These are phyloP conservation scores for Addax nasomaculatus DNA, from an alignment of 2,113 vertebrate genomes.

Conservation along the genomic window DNA sequence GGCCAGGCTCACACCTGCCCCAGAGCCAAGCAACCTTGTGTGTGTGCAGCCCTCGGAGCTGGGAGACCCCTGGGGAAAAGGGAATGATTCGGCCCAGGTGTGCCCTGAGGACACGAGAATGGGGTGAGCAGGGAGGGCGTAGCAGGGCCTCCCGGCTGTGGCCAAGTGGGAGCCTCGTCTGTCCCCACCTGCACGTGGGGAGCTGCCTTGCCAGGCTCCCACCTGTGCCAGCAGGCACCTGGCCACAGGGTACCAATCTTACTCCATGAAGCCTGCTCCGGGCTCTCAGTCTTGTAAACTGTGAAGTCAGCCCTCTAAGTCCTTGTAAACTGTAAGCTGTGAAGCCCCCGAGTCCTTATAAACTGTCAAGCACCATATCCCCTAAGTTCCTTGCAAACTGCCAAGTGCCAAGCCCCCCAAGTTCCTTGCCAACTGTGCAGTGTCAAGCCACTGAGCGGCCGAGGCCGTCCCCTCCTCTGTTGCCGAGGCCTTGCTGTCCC, in stretches of 20 bases:
- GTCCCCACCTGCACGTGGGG: background rate
- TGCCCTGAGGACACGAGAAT: background rate
- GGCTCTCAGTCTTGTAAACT: background rate
- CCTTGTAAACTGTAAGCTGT: background rate
- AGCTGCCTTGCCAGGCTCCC: background rate
- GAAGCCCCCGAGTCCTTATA: background rate
- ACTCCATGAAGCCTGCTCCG: background rate
- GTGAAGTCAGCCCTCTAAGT: background rate
- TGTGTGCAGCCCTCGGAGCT: background rate
- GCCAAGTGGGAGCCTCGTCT: background rate
- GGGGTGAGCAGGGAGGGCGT: rapidly evolving
- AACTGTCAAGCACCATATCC: background rate
- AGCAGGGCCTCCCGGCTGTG: rapidly evolving
- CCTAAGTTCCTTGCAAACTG: background rate
- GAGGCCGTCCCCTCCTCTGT: background rate
- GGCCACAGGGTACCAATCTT: too few relatives aligned
- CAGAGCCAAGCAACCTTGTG: background rate
- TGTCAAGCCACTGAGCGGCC: background rate
- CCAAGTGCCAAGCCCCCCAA: background rate
- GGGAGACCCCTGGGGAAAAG: too few relatives aligned
- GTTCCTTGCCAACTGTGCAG: background rate
- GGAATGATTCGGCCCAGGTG: background rate
- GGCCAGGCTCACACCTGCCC: background rate
- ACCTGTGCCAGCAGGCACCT: background rate
- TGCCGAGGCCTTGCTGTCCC: rapidly evolving